Base-by-base conservation (phyloP, 1,140 invertebrate genomes). In the Radopholus similis region DNA sequence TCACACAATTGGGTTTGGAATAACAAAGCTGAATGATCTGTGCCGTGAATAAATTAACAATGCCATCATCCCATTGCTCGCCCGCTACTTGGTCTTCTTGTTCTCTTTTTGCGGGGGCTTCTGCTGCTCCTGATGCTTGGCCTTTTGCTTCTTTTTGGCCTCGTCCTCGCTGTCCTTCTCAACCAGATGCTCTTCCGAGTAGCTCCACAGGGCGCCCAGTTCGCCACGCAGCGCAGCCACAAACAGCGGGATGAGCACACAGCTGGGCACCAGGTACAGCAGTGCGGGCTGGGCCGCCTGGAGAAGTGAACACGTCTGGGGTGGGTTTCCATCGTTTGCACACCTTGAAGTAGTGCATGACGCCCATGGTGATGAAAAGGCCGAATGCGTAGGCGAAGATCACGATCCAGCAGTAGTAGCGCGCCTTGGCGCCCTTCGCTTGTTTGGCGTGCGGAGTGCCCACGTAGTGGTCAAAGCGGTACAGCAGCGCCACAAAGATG, bases 401-500 rank as follows among this genome's bases (percentile, higher is more conserved):
- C 37, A 93, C 91, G n/a, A 90, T 87, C 80, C 92, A 90, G 85
- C 97, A 98, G 83, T 98, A 98, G 2, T 89, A 88, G 77, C 92
- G 90, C 1, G 88, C 88, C 76, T 91, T 90, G 28, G 92, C 88
- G 1, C 38, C 38, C 9, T 80, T 53, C 6, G 34, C 35, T 9
- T 81, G 49, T 49, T 80, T 77, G 11, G 42, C 23, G 5, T 53
- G 37, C 18, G 69, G 60, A 0, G 62, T 40, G 11, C 68, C 72
- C 85, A 96, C 97, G 76, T 95, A 87, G 15, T 97, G 86, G 63
- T 99, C 96, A 85, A 96, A 99, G 76, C 96, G 88, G 15, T 97
- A 86, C 18, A 99, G 85, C 1, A 99, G 86, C 2, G 96, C 95
- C 82, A 99, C 97, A 83, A 99, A 99, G 72, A 98, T 97, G 66